Percentiles rank a stretch among this genome's conserved stretches.
Conservation (phyloP, 1,140 invertebrate species). For the Chymomyza costata region DNA sequence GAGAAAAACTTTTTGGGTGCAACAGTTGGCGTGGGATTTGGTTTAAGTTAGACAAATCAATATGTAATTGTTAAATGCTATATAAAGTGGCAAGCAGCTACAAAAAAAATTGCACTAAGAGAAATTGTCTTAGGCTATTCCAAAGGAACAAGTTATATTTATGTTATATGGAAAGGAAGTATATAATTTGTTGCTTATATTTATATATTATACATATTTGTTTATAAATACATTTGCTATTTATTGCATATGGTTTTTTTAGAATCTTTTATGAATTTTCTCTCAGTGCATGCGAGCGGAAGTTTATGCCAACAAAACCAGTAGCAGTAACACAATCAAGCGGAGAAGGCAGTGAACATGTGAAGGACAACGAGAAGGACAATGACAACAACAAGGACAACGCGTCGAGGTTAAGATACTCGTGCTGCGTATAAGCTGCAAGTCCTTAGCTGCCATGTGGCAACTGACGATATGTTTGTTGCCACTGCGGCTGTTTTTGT, state of each 20-base stretch:
- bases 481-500: conserved; percentile 14
- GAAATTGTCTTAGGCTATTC: no score
- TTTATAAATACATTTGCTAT: no score
- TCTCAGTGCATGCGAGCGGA: no score
- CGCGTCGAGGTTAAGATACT: conserved; percentile 46
- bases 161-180: no score
- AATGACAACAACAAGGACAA: conserved; percentile 45
- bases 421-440: conserved; percentile 25
- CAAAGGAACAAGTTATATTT: no score
- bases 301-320: conserved; percentile 23
- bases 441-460: not conserved
- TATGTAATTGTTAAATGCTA: conserved; percentile 66
- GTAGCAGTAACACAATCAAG: conserved; percentile 9
- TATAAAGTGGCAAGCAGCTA: conserved; percentile 31
- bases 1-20: no score
- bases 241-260: no score
- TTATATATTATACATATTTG: no score
- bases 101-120: no score
- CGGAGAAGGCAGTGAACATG: not conserved
- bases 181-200: no score
- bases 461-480: conserved; percentile 22
- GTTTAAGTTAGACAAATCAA: conserved; percentile 50
- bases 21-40: conserved; percentile 59
- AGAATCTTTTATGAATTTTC: no score
- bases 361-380: conserved; percentile 1